Conservation (phyloP, 1,140 invertebrate species). For the Zaprionus camerounensis region DNA sequence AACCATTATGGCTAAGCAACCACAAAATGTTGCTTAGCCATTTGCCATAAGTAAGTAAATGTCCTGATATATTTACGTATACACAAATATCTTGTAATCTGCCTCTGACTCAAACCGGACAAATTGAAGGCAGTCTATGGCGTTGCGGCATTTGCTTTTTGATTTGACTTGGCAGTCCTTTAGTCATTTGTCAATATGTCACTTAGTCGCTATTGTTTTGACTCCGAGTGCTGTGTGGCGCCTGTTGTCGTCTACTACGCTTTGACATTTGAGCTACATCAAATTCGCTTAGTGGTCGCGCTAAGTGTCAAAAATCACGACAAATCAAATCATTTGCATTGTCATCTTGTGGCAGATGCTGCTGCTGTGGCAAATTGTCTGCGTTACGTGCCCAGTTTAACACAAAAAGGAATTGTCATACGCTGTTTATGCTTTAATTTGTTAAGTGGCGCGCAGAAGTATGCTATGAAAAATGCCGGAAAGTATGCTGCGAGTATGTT, state of each 20-base stretch:
- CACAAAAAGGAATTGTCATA: neutral
- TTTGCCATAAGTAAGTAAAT: conserved; percentile 15
- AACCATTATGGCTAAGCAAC: conserved; percentile 34
- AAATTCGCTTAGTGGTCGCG: conserved; percentile 42
- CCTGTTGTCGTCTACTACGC: conserved; percentile 14
- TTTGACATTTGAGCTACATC: conserved; percentile 37
- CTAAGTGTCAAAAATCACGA: conserved; percentile 46
- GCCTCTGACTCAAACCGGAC: neutral
- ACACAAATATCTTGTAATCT: conserved; percentile 15
- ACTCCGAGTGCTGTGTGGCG: conserved; percentile 23
- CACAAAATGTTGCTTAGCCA: conserved; percentile 39
- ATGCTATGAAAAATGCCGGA: conserved; percentile 10
- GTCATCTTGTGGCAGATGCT: conserved; percentile 20
- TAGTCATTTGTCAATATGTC: conserved; percentile 70
- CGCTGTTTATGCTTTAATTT: neutral
- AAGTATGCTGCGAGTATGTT: conserved; percentile 4
- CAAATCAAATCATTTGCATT: conserved; percentile 52
- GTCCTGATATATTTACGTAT: conserved; percentile 7
- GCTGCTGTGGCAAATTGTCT: conserved; percentile 23
- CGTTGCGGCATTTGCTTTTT: conserved; percentile 37
- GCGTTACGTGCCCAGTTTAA: conserved; percentile 27
- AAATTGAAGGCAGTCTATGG: conserved; percentile 34
- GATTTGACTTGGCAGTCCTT: conserved; percentile 38
- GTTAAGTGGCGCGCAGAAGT: conserved; percentile 3
- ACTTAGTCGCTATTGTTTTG: conserved; percentile 58